These are phyloP conservation scores for Pentamera pediparva DNA, from an alignment of 53 echinoderm and acorn worm genomes.

Conservation along the genomic window DNA sequence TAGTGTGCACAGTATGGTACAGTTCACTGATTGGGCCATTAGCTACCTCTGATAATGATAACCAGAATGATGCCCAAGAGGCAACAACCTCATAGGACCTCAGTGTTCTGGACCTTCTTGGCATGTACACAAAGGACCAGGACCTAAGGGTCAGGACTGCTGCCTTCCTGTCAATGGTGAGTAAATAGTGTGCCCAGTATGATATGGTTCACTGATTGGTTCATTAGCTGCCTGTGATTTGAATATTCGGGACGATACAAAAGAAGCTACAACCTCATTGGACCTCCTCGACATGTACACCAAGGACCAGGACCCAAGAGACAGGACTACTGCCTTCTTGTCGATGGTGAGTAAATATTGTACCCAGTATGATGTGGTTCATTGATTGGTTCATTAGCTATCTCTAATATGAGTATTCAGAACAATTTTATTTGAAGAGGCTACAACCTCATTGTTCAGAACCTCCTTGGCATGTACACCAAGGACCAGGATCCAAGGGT, in stretches of 20 bases:
- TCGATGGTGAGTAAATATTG: conserved; percentile 80
- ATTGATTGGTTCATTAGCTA: no score
- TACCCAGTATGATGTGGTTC: no score
- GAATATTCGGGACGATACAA: conserved; percentile 26
- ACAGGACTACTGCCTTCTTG: conserved; percentile 69
- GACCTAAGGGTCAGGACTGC: no score
- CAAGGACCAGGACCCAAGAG: conserved; percentile 79
- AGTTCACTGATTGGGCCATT: background rate
- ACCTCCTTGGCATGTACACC: conserved; percentile 61
- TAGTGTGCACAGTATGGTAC: background rate
- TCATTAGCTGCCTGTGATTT: conserved; percentile 57
- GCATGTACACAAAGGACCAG: background rate
- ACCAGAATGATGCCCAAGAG: no score
- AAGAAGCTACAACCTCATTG: conserved; percentile 37
- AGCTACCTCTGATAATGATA: background rate
- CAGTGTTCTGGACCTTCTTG: background rate
- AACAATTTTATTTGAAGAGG: no score
- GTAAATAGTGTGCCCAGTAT: no score
- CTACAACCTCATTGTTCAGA: conserved; percentile 41
- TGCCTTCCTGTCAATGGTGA: no score
- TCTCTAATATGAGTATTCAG: no score
- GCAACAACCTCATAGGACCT: no score
- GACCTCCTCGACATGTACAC: conserved; percentile 58
- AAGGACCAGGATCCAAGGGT: conserved; percentile 85
- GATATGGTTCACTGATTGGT: no score